Conservation (phyloP, 2,797 vertebrate genomes). For the Acanthurus lineatus region DNA sequence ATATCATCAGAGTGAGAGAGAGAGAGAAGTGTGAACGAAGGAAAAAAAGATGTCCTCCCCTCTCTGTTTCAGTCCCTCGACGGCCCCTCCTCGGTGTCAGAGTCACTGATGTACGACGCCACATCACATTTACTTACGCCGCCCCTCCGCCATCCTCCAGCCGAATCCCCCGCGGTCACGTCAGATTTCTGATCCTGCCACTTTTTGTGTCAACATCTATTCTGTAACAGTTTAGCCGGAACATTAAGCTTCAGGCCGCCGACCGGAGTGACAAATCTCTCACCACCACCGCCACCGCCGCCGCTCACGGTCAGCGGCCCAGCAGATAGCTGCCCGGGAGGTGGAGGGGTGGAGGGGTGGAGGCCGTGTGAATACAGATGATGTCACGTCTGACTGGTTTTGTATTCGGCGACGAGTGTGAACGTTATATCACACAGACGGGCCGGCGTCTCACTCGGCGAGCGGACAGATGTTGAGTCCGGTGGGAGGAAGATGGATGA, state of each 20-base stretch:
- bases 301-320: constrained; percentile 51
- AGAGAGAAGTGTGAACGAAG: background rate
- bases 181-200: constrained; percentile 78
- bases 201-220: constrained; percentile 77
- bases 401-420: constrained; percentile 37
- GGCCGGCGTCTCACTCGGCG: constrained; percentile 39
- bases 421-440: constrained; percentile 27
- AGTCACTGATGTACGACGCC: constrained; percentile 58
- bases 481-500: constrained; percentile 35
- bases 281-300: background rate
- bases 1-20: background rate
- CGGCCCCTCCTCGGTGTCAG: constrained; percentile 29
- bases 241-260: constrained; percentile 65
- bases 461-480: constrained; percentile 40
- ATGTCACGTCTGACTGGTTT: constrained; percentile 53
- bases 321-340: background rate
- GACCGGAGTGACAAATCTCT: constrained; percentile 66
- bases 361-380: constrained; percentile 56
- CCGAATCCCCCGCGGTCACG: constrained; percentile 69
- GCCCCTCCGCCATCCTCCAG: constrained; percentile 46
- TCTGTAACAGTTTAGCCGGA: constrained; percentile 74
- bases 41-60: constrained; percentile 12
- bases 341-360: background rate
- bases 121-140: constrained; percentile 72
- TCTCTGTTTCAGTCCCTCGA: constrained; percentile 15